phyloP scores from a whole-genome alignment of 53 echinoderm and acorn worm species.

The Stichopus horrens region DNA sequence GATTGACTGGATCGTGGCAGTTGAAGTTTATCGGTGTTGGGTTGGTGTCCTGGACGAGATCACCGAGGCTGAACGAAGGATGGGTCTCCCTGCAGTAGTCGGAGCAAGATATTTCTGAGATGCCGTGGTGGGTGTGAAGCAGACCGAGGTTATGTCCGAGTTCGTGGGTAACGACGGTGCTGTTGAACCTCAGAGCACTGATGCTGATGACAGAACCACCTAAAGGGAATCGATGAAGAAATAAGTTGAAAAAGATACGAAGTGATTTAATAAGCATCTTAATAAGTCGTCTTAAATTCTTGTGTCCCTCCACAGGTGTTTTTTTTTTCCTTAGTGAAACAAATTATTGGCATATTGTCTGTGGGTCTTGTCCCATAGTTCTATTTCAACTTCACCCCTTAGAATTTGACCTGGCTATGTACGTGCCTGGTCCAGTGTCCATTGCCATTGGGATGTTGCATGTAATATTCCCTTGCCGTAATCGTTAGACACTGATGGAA shows the following conservation, averaged over 20 bases:
- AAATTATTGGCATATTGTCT: too few species aligned
- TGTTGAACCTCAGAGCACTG: conserved; percentile 41
- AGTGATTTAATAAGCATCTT: background rate
- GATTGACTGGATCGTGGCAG: conserved; percentile 80
- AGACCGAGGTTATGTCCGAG: conserved; percentile 88
- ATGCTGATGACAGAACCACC: conserved; percentile 81
- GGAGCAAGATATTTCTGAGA: conserved; percentile 63
- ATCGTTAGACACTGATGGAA: too few species aligned
- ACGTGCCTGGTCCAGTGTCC: too few species aligned
- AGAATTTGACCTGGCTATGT: too few species aligned
- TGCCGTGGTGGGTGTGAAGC: conserved; percentile 87
- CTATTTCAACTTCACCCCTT: too few species aligned
- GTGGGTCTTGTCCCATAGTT: too few species aligned
- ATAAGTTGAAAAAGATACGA: background rate
- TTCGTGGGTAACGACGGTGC: conserved; percentile 86
- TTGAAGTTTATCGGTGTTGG: conserved; percentile 78
- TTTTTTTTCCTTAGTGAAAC: too few species aligned
- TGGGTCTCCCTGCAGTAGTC: conserved; percentile 67
- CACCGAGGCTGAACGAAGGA: conserved; percentile 71
- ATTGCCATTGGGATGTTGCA: too few species aligned
- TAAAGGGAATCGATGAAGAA: conserved; percentile 14
- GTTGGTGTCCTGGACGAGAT: conserved; percentile 83
- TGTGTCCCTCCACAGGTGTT: too few species aligned
- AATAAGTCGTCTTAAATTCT: background rate
- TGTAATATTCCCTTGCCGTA: too few species aligned